Percentiles rank a stretch among this genome's conserved stretches.
phyloP scores from a whole-genome alignment of 2,888 invertebrate species.

The Dioctria linearis region DNA sequence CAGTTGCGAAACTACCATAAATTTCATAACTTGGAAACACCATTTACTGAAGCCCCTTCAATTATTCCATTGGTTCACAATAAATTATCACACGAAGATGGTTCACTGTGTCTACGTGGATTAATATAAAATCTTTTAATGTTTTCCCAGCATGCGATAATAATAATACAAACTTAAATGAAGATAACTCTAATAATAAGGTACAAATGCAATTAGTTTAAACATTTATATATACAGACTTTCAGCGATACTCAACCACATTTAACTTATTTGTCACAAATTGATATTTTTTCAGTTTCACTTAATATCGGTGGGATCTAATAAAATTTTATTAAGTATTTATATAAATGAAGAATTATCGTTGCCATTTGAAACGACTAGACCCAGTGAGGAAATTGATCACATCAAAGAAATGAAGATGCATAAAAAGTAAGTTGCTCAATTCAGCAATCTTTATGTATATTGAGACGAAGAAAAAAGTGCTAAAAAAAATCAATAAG shows the following conservation, averaged over 20 bases:
- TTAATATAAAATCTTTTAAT: conserved; percentile 63
- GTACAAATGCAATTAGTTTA: neutral
- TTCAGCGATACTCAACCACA: too few species aligned
- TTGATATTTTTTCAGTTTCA: conserved; percentile 64
- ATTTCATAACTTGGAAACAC: too few species aligned
- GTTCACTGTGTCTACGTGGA: too few species aligned
- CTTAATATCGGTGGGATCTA: conserved; percentile 69
- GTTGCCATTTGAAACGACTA: conserved; percentile 66
- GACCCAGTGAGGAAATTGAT: conserved; percentile 65
- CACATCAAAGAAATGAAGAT: neutral
- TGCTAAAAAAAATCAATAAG: conserved; percentile 45
- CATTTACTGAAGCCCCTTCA: too few species aligned
- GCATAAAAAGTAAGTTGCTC: neutral
- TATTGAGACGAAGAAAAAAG: conserved; percentile 49
- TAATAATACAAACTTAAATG: neutral
- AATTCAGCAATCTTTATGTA: conserved; percentile 6
- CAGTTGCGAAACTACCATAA: too few species aligned
- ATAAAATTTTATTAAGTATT: conserved; percentile 68
- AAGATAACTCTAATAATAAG: neutral
- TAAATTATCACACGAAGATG: too few species aligned
- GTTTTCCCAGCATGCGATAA: neutral
- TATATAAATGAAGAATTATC: conserved; percentile 67
- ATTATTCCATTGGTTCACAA: conserved; percentile 68
- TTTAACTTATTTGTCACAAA: neutral
- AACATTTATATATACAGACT: neutral